Conservation (phyloP, 2,113 vertebrate species). For the Mastomys natalensis region DNA sequence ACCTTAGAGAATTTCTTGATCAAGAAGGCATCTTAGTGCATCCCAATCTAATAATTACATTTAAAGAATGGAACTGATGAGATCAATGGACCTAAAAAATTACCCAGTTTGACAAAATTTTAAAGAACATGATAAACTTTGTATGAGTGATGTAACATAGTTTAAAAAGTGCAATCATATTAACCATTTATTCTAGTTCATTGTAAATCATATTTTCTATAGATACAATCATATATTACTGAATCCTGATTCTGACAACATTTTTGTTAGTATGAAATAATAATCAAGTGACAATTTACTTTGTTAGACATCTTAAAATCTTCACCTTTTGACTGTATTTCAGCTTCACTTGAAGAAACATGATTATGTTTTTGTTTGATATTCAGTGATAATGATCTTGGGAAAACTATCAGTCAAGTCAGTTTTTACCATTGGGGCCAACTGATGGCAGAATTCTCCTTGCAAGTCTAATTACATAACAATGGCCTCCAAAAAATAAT, state of each 20-base stretch:
- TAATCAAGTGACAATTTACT: not conserved
- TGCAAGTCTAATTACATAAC: not conserved
- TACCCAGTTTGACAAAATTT: not conserved
- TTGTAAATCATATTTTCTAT: conserved; percentile 21
- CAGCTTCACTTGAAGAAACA: not conserved
- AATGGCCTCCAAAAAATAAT: not conserved
- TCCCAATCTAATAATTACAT: not conserved
- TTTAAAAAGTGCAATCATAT: not conserved
- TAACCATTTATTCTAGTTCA: not conserved
- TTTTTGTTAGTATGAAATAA: not conserved
- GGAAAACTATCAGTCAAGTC: not conserved
- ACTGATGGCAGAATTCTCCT: not conserved
- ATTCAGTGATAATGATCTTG: not conserved
- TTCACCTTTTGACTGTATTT: not conserved
- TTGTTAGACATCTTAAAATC: not conserved
- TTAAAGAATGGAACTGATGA: not conserved
- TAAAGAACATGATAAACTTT: not conserved
- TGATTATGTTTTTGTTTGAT: not conserved
- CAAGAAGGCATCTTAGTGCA: not conserved
- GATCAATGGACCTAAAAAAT: not conserved
- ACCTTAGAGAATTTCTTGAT: not conserved
- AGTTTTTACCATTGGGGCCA: not conserved
- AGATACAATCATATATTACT: not conserved
- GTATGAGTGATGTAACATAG: not conserved
- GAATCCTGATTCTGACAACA: not conserved